phyloP scores from a whole-genome alignment of 1,140 invertebrate genomes.

The Scaptomyza pallida region DNA sequence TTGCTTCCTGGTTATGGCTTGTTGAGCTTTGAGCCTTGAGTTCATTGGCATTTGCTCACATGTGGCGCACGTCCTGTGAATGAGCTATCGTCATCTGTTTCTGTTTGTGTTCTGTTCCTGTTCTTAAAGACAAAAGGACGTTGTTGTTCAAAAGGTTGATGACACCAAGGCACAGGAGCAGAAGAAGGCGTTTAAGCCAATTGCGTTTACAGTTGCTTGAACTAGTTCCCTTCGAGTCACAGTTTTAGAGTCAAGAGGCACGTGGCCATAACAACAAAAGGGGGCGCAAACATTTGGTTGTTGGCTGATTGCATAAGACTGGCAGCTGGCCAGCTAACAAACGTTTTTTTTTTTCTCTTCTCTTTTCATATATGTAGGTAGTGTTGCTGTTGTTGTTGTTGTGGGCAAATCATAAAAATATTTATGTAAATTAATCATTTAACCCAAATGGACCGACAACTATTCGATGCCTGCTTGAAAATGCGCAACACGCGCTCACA shows the following conservation, averaged over 20 bases:
- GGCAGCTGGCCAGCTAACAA: slow-evolving; percentile 50
- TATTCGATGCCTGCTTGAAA: slow-evolving; percentile 67
- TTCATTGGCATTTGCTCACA: slow-evolving; percentile 76
- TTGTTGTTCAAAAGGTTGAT: slow-evolving; percentile 70
- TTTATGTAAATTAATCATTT: slow-evolving; percentile 83
- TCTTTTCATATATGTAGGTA: slow-evolving; percentile 26
- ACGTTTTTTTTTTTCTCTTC: slow-evolving; percentile 14
- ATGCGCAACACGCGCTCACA: slow-evolving; percentile 74
- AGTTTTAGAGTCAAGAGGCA: slow-evolving; percentile 35
- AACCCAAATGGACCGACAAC: slow-evolving; percentile 75
- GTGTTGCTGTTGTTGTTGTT: slow-evolving; percentile 17
- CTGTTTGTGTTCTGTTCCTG: too few relatives aligned
- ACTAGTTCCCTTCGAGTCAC: slow-evolving; percentile 61
- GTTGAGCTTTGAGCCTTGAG: not conserved
- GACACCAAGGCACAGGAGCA: slow-evolving; percentile 43
- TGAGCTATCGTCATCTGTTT: slow-evolving; percentile 61
- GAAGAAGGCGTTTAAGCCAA: slow-evolving; percentile 33
- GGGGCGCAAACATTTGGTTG: slow-evolving; percentile 57
- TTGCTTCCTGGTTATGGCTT: slow-evolving; percentile 67
- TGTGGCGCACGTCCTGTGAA: slow-evolving; percentile 69
- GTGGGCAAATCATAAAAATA: slow-evolving; percentile 82
- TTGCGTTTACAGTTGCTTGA: slow-evolving; percentile 78
- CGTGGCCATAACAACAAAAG: slow-evolving; percentile 51
- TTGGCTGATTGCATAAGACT: slow-evolving; percentile 73
- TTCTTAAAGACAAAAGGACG: slow-evolving; percentile 59